These are phyloP conservation scores for Aelia acuminata DNA, from an alignment of 2,888 invertebrate species.

Conservation along the genomic window DNA sequence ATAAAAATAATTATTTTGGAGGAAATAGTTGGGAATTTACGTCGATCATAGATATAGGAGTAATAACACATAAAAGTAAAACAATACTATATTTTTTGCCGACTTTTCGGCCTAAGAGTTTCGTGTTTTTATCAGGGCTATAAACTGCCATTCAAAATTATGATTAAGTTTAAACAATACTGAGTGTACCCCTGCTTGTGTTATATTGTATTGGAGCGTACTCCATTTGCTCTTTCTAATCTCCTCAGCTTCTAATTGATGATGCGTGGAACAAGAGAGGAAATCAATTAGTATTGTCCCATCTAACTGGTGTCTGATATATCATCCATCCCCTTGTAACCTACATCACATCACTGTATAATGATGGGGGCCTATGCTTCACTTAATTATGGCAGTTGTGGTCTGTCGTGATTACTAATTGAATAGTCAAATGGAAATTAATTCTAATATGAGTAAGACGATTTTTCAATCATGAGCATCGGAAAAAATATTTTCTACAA, in stretches of 20 bases:
- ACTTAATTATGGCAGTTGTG: background rate
- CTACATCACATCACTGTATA: background rate
- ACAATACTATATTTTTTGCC: too few species aligned
- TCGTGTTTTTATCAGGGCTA: too few species aligned
- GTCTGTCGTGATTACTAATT: background rate
- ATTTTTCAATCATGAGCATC: background rate
- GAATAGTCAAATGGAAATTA: background rate
- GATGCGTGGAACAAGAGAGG: background rate
- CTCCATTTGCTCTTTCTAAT: background rate
- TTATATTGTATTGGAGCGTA: background rate
- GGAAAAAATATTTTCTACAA: background rate
- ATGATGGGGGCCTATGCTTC: slow-evolving; percentile 1
- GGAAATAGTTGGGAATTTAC: too few species aligned
- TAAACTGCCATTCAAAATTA: too few species aligned
- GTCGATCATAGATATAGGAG: too few species aligned
- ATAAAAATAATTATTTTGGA: too few species aligned
- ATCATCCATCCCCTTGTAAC: background rate
- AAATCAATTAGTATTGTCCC: slow-evolving; percentile 4
- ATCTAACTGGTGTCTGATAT: background rate
- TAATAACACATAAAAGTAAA: too few species aligned
- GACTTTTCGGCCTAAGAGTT: too few species aligned
- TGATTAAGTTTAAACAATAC: too few species aligned
- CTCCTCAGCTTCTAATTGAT: background rate
- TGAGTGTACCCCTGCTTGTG: too few species aligned
- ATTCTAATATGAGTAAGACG: background rate